Evolutionary conservation across 2,113 vertebrate genomes (phyloP), one percentile per base, ranked within the genome.

Genomic region (Rhabdomys dilectus): DNA sequence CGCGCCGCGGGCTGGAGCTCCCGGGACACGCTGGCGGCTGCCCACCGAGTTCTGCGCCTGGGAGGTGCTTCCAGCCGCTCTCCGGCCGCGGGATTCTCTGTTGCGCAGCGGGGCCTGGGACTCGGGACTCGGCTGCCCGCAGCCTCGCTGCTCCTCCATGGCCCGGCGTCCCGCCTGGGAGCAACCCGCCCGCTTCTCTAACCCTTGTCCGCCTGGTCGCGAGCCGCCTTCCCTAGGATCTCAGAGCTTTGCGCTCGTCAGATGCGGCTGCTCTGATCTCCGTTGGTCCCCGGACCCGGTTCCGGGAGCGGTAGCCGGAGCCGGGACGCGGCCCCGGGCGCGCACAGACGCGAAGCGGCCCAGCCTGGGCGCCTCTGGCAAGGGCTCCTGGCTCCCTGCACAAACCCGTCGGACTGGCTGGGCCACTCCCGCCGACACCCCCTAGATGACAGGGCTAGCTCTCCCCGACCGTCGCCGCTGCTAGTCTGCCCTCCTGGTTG

Each of bases 391-490:
- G 98, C 92, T 97, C 96, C 98, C 94, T 94, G 98, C 96, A 87
- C 98, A 99, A 99, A 99, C 99, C 99, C 98, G 99, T 99, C 98
- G 45, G 98, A 99, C 99, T 98, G 99, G 99, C 99, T 99, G 98
- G 97, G 98, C 99, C 98, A 99, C 98, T 99, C 98, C 98, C 87
- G 97, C 98, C 89, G 96, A 98, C 98, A 98, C 98, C 92, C 97
- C 76, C 94, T 96, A 97, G 98, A 98, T 98, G 98, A 98, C 97
- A 91, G 29, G 91, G 97, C 98, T 98, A 98, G 60, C 97, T 99
- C 98, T 97, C 95, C 98, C 96, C 92, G 97, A 78, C 98, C 97
- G 77, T 77, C 91, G 95, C 91, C 73, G 72, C 96, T 73, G 92
- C 97, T 94, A 85, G 95, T 78, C 97, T 70, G 88, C 96, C 91